A percentile compares a stretch with the other conserved stretches of the same genome.
Conservation (phyloP, 2,113 vertebrate genomes). For the Lophius piscatorius region DNA sequence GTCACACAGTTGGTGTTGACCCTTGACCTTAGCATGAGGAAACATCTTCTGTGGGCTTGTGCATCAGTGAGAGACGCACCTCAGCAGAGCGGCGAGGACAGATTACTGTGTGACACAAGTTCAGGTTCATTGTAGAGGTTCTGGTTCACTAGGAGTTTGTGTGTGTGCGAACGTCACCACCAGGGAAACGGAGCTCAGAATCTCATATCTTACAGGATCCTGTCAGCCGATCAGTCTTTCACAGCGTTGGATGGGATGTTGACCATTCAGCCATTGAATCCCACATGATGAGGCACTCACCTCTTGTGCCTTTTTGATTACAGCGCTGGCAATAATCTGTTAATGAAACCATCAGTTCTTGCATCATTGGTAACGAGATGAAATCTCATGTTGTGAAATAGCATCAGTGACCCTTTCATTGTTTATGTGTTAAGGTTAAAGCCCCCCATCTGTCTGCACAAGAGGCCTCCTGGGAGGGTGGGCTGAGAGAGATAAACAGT, state of each 20-base stretch:
- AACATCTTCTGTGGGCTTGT: constrained; percentile 38
- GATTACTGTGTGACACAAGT: constrained; percentile 20
- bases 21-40: constrained; percentile 58
- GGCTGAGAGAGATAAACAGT: constrained; percentile 60
- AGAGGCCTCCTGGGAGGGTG: constrained; percentile 54
- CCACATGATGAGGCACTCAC: constrained; percentile 42
- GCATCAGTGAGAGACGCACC: constrained; percentile 32
- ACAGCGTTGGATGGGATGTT: constrained; percentile 57
- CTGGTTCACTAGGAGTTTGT: constrained; percentile 38
- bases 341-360: constrained; percentile 22
- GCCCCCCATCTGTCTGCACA: constrained; percentile 50
- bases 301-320: constrained; percentile 41
- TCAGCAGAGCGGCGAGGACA: constrained; percentile 1
- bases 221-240: constrained; percentile 61
- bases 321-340: constrained; percentile 26
- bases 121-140: constrained; percentile 24
- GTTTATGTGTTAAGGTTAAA: constrained; percentile 59
- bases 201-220: constrained; percentile 63
- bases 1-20: constrained; percentile 54
- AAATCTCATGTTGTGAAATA: constrained; percentile 8
- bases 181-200: constrained; percentile 58
- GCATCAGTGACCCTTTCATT: constrained; percentile 58
- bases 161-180: constrained; percentile 58
- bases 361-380: constrained; percentile 17
- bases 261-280: constrained; percentile 67